Percentiles rank a stretch among this genome's conserved stretches.
These are phyloP conservation scores for Volucella bombylans DNA, from an alignment of 2,888 invertebrate genomes.

Conservation along the genomic window DNA sequence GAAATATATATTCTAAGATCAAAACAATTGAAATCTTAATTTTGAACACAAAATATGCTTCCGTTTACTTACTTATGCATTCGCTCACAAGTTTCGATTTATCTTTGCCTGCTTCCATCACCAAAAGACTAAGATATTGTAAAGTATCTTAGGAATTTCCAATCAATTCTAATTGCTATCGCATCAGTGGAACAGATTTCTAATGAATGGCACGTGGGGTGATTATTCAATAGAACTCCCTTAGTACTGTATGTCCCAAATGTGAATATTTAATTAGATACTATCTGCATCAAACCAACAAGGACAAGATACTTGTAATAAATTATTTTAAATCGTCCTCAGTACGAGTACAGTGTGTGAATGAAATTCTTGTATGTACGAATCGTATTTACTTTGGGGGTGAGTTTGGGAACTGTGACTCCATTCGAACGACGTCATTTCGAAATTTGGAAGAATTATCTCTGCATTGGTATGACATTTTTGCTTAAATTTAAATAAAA, in stretches of 20 bases:
- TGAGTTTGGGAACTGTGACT: slow-evolving; percentile 50
- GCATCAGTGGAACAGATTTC: slow-evolving; percentile 65
- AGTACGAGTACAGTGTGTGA: slow-evolving; percentile 19
- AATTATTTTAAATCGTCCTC: slow-evolving; percentile 69
- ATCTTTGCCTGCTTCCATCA: slow-evolving; percentile 26
- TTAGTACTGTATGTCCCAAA: slow-evolving; percentile 37
- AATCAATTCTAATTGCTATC: slow-evolving; percentile 71
- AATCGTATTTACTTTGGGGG: slow-evolving; percentile 22
- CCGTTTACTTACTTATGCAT: not conserved
- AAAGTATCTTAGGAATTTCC: slow-evolving; percentile 67
- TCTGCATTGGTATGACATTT: slow-evolving; percentile 1
- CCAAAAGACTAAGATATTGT: slow-evolving; percentile 34
- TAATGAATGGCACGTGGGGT: slow-evolving; percentile 63
- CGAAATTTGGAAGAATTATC: slow-evolving; percentile 33
- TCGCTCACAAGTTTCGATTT: slow-evolving; percentile 30
- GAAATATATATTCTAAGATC: slow-evolving; percentile 34
- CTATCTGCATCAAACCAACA: slow-evolving; percentile 55
- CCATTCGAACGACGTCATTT: slow-evolving; percentile 39
- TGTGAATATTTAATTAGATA: slow-evolving; percentile 72
- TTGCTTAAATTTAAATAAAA: slow-evolving; percentile 12
- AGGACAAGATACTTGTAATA: slow-evolving; percentile 58
- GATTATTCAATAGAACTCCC: slow-evolving; percentile 64
- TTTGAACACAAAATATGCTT: not conserved
- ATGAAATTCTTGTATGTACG: slow-evolving; percentile 7
- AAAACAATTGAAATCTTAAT: not conserved